These are phyloP conservation scores for Synanthedon myopaeformis DNA, from an alignment of 2,888 invertebrate genomes.

Conservation along the genomic window DNA sequence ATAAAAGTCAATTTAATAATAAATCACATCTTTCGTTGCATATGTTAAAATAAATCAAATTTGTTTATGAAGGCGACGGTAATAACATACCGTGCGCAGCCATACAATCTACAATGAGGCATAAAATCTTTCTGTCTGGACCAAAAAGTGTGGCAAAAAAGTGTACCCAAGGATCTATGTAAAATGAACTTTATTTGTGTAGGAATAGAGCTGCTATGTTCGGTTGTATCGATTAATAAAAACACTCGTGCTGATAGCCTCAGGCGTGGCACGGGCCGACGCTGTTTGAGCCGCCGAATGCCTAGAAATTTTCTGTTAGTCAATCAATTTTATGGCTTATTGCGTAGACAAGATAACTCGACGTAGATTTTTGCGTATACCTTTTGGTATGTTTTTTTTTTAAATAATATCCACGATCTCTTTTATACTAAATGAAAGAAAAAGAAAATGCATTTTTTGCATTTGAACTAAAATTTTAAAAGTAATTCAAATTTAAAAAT, in stretches of 20 bases:
- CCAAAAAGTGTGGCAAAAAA: conserved; percentile 18
- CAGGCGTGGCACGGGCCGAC: conserved; percentile 47
- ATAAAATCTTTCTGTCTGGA: conserved; percentile 25
- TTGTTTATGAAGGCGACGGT: too few species aligned
- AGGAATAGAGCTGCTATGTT: too few species aligned
- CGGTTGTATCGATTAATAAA: conserved; percentile 7
- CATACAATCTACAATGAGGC: conserved; percentile 27
- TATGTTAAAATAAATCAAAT: conserved; percentile 1
- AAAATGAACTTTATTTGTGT: too few species aligned
- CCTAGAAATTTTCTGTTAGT: conserved; percentile 28
- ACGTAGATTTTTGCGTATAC: too few species aligned
- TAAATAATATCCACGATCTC: too few species aligned
- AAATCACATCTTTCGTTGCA: not conserved
- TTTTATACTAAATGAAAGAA: too few species aligned
- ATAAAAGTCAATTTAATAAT: too few species aligned
- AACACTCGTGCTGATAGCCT: conserved; percentile 24
- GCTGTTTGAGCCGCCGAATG: conserved; percentile 14
- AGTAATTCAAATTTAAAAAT: too few species aligned
- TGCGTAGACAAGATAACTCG: conserved; percentile 34
- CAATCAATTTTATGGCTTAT: conserved; percentile 50
- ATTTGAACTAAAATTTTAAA: too few species aligned
- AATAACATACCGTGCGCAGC: not conserved
- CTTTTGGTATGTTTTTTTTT: too few species aligned
- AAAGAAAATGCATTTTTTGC: too few species aligned
- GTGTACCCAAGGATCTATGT: conserved; percentile 12